Evolutionary conservation across 2,113 vertebrate genomes (phyloP), one percentile per base, ranked within the genome.

Genomic region (Andinoacara biseriatus): DNA sequence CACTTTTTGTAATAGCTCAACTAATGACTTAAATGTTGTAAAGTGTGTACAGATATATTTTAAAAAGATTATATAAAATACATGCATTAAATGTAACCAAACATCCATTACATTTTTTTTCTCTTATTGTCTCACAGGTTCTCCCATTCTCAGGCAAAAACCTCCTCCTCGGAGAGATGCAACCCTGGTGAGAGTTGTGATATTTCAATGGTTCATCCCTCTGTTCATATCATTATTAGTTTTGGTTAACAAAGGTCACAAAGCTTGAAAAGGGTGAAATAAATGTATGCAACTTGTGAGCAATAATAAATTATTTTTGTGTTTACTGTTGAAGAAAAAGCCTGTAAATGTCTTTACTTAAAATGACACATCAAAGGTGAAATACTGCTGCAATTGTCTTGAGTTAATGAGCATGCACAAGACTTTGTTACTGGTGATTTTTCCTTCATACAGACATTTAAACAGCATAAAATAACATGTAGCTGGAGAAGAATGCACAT

Each of bases 131-230:
- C 49, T 76, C 4, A 46, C 62, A 99, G 98, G 98, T 93, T 99
- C 99, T 89, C 99, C 99, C 69, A 97, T 99, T 94, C 95, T 99
- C 74, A 96, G 97, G 94, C 99, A 98, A 81, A 97, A 98, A 86
- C 99, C 99, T 0, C 99, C 99, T 11, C 98, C 99, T 57, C 96
- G 98, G 78, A 97, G 98, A 96, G 98, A 99, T 89, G 96, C 98
- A 69, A 99, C 98, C 82, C 94, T 99, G 97, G 99, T 99, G 93
- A 85, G 96, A 76, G 2, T 72, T 24, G 80, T 60, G 31, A 52
- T 46, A 20, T 78, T 85, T 74, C 14, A 24, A 7, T 26, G 10
- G 18, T 74, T 13, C 20, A n/a, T 74, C 15, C 15, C 7, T 82
- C 3, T 63, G 35, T 69, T 17, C 17, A 46, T 14, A 14, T 7